Evolutionary conservation across 2,113 vertebrate species (phyloP), one percentile per base, ranked within the genome.

Genomic region (Microtus richardsoni): DNA sequence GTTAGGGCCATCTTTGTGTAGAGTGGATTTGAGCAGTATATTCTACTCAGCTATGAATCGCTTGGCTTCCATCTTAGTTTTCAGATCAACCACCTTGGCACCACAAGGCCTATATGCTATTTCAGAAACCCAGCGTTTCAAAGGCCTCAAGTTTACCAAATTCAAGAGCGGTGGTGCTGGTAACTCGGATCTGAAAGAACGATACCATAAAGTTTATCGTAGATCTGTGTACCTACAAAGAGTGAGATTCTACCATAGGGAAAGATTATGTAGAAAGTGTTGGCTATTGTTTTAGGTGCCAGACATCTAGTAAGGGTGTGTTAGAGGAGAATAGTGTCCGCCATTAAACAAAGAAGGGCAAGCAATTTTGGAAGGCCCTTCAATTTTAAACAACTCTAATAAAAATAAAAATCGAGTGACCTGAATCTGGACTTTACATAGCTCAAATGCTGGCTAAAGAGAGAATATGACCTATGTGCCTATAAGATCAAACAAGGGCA

Each of bases 311-410:
- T 39, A 12, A 74, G 3, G 0, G 11, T 49, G 47, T 12, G 19
- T 22, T 21, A 86, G 5, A 41, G 58, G 13, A 4, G 39, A 39
- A 13, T 17, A 24, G 30, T 74, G 28, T 44, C 44, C 71, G 91
- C 26, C 36, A 8, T 70, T 86, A 75, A 84, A 95, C 66, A 21
- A 73, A 91, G 13, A 93, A 52, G 41, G 54, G 62, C 28, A 82
- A 88, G 39, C 2, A 68, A 95, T 89, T 47, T 73, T 26, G 0
- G 80, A 93, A 89, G 41, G 1, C 8, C n/a, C 89, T 44, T 49
- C 70, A 24, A 75, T 87, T 79, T 93, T 75, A 93, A 86, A 96
- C 66, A 16, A 87, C 47, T 79, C 89, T 39, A 64, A 97, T 68
- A 84, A 89, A 96, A 92, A 89, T 9, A 71, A 91, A 89, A 54